These are phyloP conservation scores for Cynoglossus semilaevis DNA, from an alignment of 2,113 vertebrate genomes.

Conservation along the genomic window DNA sequence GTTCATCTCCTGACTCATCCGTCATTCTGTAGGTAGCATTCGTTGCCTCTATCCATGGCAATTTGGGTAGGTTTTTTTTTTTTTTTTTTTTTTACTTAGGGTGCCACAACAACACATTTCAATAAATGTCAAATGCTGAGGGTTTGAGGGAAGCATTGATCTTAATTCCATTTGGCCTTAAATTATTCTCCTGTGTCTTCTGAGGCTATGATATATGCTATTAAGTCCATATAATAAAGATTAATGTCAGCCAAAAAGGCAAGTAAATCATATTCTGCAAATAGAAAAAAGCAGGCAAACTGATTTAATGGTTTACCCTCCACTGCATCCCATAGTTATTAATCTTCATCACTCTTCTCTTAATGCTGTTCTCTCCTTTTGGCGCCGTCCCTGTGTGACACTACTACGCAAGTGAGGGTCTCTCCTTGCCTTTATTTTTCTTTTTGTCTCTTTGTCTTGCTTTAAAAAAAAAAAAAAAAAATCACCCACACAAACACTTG, in stretches of 20 bases:
- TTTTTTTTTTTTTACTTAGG: neutral
- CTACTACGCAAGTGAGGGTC: conserved; percentile 30
- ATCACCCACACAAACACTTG: neutral
- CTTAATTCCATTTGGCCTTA: neutral
- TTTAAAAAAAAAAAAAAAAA: too few species aligned
- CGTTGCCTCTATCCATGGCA: too few species aligned
- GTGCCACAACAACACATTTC: conserved; percentile 1
- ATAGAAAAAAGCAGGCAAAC: conserved; percentile 41
- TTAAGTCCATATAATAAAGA: conserved; percentile 35
- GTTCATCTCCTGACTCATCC: too few species aligned
- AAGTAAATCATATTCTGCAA: conserved; percentile 40
- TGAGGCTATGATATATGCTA: conserved; percentile 15
- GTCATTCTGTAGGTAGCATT: too few species aligned
- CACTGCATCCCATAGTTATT: conserved; percentile 37
- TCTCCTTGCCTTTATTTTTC: conserved; percentile 5
- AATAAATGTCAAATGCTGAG: neutral
- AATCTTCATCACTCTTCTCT: conserved; percentile 39
- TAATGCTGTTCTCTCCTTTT: conserved; percentile 11
- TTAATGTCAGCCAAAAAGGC: conserved; percentile 31
- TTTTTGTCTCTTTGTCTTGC: conserved; percentile 6
- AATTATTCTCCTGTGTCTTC: conserved; percentile 7
- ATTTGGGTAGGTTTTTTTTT: too few species aligned
- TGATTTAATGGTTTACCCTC: conserved; percentile 43
- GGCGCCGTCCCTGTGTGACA: conserved; percentile 11
- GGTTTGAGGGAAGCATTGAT: conserved; percentile 1